Conservation (phyloP, 2,888 invertebrate species). For the Gisinianus flammeolus region DNA sequence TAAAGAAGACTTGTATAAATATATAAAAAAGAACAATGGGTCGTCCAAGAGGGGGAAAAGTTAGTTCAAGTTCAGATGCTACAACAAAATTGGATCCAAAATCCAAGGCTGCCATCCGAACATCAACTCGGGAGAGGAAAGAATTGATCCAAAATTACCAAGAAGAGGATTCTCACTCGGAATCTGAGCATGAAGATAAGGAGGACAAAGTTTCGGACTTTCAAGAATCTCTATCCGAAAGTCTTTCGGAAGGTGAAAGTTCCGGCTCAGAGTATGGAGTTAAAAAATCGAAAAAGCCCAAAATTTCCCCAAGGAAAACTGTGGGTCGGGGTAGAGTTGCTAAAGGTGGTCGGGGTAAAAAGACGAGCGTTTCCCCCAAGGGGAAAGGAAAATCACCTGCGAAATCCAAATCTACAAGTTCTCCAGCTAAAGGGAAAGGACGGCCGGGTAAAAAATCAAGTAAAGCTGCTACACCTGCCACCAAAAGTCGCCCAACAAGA, state of each 20-base stretch:
- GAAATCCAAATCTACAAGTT: slow-evolving; percentile 29
- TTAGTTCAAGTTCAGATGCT: slow-evolving; percentile 29
- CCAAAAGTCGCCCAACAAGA: slow-evolving; percentile 45
- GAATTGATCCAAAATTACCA: slow-evolving; percentile 20
- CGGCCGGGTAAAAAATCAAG: slow-evolving; percentile 42
- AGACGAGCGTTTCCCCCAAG: slow-evolving; percentile 37
- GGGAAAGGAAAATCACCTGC: slow-evolving; percentile 36
- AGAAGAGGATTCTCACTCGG: slow-evolving; percentile 33
- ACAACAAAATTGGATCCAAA: slow-evolving; percentile 19
- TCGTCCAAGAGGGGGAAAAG: slow-evolving; percentile 32
- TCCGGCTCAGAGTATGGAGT: slow-evolving; percentile 58
- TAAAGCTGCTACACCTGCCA: slow-evolving; percentile 22
- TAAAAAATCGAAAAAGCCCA: slow-evolving; percentile 40
- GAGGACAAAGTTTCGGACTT: slow-evolving; percentile 16
- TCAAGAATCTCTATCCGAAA: slow-evolving; percentile 18
- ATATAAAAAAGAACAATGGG: too few species aligned
- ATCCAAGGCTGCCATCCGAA: slow-evolving; percentile 1
- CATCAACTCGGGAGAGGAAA: slow-evolving; percentile 33
- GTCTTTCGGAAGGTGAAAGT: slow-evolving; percentile 42
- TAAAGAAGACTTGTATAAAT: too few species aligned
- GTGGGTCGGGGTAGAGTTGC: neutral
- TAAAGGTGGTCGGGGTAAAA: neutral
- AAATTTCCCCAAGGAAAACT: slow-evolving; percentile 2
- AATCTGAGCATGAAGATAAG: slow-evolving; percentile 45
- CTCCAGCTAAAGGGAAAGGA: slow-evolving; percentile 30